phyloP scores from a whole-genome alignment of 2,888 invertebrate species.

The Dryocosmus kuriphilus region DNA sequence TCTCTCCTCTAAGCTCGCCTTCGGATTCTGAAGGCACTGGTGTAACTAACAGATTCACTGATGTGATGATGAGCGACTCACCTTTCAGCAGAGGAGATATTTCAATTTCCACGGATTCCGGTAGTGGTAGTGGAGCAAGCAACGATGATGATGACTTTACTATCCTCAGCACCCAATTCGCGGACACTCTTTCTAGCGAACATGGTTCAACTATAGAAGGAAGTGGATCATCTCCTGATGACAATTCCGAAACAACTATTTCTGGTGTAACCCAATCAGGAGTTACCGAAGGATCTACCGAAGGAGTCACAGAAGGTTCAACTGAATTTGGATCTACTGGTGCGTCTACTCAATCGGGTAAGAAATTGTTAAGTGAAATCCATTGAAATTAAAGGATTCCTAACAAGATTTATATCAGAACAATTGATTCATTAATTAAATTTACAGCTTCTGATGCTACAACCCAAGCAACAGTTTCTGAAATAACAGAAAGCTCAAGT shows the following conservation, averaged over 20 bases:
- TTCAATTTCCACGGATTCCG: conserved; percentile 61
- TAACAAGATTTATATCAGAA: not conserved
- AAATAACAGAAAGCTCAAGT: conserved; percentile 46
- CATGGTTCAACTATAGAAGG: conserved; percentile 64
- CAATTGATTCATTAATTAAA: not conserved
- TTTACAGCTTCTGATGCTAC: conserved; percentile 38
- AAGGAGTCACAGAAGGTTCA: conserved; percentile 53
- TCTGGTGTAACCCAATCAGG: conserved; percentile 50
- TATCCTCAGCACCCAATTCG: conserved; percentile 53
- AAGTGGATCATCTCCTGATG: conserved; percentile 63
- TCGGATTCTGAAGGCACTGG: conserved; percentile 51
- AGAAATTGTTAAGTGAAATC: not conserved
- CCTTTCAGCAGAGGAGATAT: conserved; percentile 68
- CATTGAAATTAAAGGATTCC: not conserved
- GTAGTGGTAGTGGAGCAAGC: conserved; percentile 64
- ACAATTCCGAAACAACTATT: conserved; percentile 42
- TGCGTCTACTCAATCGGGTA: conserved; percentile 41
- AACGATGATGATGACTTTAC: conserved; percentile 60
- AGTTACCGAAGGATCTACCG: conserved; percentile 45
- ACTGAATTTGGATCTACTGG: conserved; percentile 50
- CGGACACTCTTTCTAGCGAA: conserved; percentile 48
- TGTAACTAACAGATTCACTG: conserved; percentile 53
- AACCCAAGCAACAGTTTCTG: conserved; percentile 50
- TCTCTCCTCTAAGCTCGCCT: conserved; percentile 62
- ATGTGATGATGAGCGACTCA: conserved; percentile 71